Evolutionary conservation across 2,888 invertebrate genomes (phyloP).

Genomic region (Aspidiotus rigidus): DNA sequence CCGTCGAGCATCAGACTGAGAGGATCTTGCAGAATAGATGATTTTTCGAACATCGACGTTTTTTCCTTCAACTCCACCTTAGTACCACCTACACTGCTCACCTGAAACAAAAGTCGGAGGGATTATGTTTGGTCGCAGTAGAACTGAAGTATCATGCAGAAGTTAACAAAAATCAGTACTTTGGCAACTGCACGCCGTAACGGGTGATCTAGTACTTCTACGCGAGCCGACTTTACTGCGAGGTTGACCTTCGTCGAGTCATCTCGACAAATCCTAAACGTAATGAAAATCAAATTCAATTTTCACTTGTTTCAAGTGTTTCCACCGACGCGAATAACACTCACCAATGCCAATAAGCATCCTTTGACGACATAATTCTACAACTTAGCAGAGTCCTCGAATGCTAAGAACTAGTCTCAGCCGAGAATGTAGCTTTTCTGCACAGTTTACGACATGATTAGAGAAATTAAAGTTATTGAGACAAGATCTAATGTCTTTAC

Average conservation of each 20-base stretch:
- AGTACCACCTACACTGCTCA: not conserved
- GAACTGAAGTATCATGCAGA: too few species aligned
- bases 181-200: not conserved
- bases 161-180: not conserved
- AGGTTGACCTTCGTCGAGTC: not conserved
- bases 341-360: not conserved
- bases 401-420: too few species aligned
- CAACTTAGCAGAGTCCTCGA: not conserved
- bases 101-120: not conserved
- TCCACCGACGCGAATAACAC: not conserved
- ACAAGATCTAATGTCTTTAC: too few species aligned
- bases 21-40: constrained; percentile 10
- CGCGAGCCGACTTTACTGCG: not conserved
- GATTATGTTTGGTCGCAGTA: too few species aligned
- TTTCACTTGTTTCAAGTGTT: too few species aligned
- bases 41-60: not conserved
- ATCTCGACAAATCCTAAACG: not conserved
- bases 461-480: too few species aligned
- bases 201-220: not conserved
- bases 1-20: constrained; percentile 18
- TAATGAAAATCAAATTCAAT: too few species aligned
- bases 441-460: too few species aligned
- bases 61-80: not conserved
- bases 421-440: too few species aligned
- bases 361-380: not conserved